These are phyloP conservation scores for Zaprionus obscuricornis DNA, from an alignment of 2,888 invertebrate genomes.

Conservation along the genomic window DNA sequence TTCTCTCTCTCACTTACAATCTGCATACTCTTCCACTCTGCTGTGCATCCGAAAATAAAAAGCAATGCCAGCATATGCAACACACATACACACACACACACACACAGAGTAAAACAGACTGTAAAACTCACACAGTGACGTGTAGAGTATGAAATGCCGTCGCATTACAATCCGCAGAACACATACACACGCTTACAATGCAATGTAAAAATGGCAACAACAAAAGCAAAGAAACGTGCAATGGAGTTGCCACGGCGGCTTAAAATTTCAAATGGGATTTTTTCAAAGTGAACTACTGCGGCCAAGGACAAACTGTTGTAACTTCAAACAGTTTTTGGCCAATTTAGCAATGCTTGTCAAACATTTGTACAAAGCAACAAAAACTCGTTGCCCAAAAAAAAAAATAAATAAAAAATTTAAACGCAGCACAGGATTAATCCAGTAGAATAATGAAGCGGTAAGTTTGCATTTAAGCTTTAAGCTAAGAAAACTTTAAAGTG, in stretches of 20 bases:
- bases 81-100: conserved; percentile 1
- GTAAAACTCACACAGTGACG: background rate
- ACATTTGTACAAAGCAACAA: too few species aligned
- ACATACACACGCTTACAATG: background rate
- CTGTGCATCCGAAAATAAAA: conserved; percentile 38
- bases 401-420: too few species aligned
- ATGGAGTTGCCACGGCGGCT: conserved; percentile 37
- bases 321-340: too few species aligned
- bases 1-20: background rate
- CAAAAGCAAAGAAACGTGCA: conserved; percentile 15
- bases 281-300: conserved; percentile 9
- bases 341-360: too few species aligned
- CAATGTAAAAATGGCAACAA: conserved; percentile 14
- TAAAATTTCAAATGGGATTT: conserved; percentile 46
- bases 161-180: conserved; percentile 35
- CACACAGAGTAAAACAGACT: background rate
- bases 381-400: too few species aligned
- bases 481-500: too few species aligned
- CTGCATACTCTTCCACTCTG: background rate
- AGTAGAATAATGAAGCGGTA: too few species aligned
- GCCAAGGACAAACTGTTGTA: background rate
- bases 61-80: conserved; percentile 40
- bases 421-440: too few species aligned
- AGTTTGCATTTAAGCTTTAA: too few species aligned
- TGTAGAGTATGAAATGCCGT: conserved; percentile 45